Base-by-base conservation (phyloP, 2,888 invertebrate species). In the Caenorhabditis sp. region DNA sequence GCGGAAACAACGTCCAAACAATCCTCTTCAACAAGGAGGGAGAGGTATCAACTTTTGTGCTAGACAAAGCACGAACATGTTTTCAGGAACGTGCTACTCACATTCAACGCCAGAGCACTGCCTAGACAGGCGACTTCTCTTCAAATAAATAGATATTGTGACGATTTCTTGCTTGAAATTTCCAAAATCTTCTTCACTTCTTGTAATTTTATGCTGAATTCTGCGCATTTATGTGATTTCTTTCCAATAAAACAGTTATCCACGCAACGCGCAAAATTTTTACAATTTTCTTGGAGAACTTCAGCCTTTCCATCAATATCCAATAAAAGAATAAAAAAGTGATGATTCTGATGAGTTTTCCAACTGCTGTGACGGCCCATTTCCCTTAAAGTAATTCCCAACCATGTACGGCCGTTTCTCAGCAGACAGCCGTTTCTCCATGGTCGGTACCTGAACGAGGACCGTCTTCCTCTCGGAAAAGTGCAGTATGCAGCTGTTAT, bases 11-110 rank as follows among this genome's bases (percentile, higher is more conserved):
- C 72, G 87, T 88, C 32, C 88, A 88, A 61, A 88, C 88, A 52
- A 86, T 87, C 77, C 85, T 88, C 55, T 86, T 85, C 84, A 88
- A 88, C 73, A 83, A 83, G 55, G 86, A 87, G 41, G 88, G 88
- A 79, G 88, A 88, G 84, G 87, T 87, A 26, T 30, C 30, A 50
- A 8, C 20, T 24, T n/a, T 37, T 27, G 27, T 27, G 30, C 7
- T 30, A 26, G 15, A 11, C 20, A 30, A 8, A 11, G 24, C 27
- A 26, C 13, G 4, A 1, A 30, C 9, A 2, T 53, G 15, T 11
- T 74, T 82, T 65, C 75, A 82, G 81, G 88, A 87, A 71, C 87
- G 86, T 58, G 88, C 88, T 66, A 88, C 87, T 17, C 88, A 86
- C 78, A 84, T 83, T 63, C 88, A 88, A 78, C 85, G 88, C 27